Conservation (phyloP, 2,888 invertebrate species). For the Chymomyza caudatula region DNA sequence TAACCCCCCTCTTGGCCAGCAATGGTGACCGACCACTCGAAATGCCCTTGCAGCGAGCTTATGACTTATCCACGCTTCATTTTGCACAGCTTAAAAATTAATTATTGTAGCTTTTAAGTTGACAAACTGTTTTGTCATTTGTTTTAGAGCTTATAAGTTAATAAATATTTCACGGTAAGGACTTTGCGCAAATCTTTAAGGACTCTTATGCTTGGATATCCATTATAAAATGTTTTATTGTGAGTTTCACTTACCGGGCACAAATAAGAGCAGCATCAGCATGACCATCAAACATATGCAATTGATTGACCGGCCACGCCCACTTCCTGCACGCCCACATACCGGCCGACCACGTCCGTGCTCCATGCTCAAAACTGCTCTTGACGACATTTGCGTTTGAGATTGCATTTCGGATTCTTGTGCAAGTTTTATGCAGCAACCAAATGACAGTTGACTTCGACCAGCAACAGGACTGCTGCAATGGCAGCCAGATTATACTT, state of each 20-base stretch:
- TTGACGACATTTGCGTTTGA: constrained; percentile 23
- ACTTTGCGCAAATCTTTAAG: constrained; percentile 48
- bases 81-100: constrained; percentile 70
- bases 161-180: constrained; percentile 53
- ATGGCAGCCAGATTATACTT: neutral
- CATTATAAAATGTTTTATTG: neutral
- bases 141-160: constrained; percentile 50
- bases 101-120: constrained; percentile 57
- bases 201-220: constrained; percentile 8
- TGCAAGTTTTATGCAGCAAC: constrained; percentile 32
- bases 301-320: constrained; percentile 29
- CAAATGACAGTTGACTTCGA: neutral
- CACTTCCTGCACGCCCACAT: constrained; percentile 2
- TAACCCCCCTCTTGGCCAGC: neutral
- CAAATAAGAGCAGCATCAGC: constrained; percentile 48
- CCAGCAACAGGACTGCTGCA: neutral
- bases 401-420: constrained; percentile 2
- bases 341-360: constrained; percentile 31
- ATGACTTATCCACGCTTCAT: constrained; percentile 56
- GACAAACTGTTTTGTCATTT: constrained; percentile 48
- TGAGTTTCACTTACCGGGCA: constrained; percentile 59
- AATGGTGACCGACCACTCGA: neutral
- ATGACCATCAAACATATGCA: constrained; percentile 52
- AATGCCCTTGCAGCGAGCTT: constrained; percentile 8
- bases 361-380: constrained; percentile 1